Conservation (phyloP, 1,140 invertebrate species). For the Euura lappo region DNA sequence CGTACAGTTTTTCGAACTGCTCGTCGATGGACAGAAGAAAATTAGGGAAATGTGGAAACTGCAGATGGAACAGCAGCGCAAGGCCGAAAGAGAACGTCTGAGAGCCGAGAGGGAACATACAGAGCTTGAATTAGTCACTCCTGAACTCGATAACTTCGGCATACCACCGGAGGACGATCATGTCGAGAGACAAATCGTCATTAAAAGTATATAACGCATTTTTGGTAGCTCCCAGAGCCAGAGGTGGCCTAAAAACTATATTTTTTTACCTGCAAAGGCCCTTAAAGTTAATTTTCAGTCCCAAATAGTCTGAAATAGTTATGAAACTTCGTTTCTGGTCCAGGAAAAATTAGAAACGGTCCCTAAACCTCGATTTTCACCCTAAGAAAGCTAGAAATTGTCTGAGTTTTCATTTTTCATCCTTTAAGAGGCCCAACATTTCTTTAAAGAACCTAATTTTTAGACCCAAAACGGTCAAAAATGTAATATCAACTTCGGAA, state of each 20-base stretch:
- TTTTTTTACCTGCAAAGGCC: no score
- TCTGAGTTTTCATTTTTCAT: no score
- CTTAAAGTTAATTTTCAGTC: no score
- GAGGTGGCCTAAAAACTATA: no score
- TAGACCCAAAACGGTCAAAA: no score
- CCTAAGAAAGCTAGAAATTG: no score
- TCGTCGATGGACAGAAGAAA: constrained; percentile 71
- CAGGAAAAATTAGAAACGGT: not conserved
- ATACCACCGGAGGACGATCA: constrained; percentile 42
- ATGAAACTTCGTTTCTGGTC: not conserved
- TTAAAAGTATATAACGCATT: constrained; percentile 49
- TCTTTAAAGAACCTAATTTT: no score
- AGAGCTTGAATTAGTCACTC: constrained; percentile 26
- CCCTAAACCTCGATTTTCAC: no score
- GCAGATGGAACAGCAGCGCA: constrained; percentile 51
- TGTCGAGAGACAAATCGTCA: constrained; percentile 58
- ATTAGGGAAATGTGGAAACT: constrained; percentile 61
- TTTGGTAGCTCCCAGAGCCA: no score
- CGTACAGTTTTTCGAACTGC: constrained; percentile 72
- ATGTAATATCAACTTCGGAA: no score
- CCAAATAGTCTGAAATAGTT: no score
- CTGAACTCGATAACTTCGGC: constrained; percentile 28
- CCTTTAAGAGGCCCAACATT: no score
- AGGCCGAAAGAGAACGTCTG: constrained; percentile 39
- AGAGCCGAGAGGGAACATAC: constrained; percentile 34